Base-by-base conservation (phyloP, 2,797 vertebrate genomes). In the Pygocentrus nattereri region DNA sequence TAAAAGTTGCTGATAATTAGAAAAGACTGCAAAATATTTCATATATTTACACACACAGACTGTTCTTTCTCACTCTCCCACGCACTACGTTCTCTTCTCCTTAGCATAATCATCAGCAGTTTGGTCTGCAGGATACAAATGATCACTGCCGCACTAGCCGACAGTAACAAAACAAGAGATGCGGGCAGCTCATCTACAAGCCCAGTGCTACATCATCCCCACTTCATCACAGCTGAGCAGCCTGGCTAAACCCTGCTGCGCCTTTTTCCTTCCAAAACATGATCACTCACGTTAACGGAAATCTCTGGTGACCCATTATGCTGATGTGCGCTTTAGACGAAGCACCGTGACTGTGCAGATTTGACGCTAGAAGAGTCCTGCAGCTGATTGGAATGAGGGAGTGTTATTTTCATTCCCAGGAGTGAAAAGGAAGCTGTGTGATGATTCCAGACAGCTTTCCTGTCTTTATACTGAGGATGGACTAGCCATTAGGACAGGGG, bases 101-200 rank as follows among this genome's bases (percentile, higher is more conserved):
- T 78, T 79, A 64, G 50, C 73, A 70, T 72, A 61, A 30, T 27
- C 56, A 70, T 82, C 56, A 68, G 70, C 12, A 71, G 59, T 47
- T 19, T n/a, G 38, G 15, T 72, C 59, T 58, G 21, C 1, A 19
- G 31, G 54, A 75, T 64, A 41, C 67, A 54, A 82, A 62, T 19
- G 47, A 67, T n/a, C 38, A 58, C 31, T 30, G 30, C 68, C 74
- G 27, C 59, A 67, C 21, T 69, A 23, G 12, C 62, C 69, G 56
- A 76, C 61, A 54, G 21, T 27, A 50, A n/a, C 47, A 56, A 70
- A 30, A 76, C 50, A 19, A 47, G 41, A 81, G 44, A 67, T 52
- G 56, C 7, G 19, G 8, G 10, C 10, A 15, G 18, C 68, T 47
- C 38, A n/a, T 31, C 71, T 59, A 58, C 78, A 34, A n/a, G n/a